A percentile compares a stretch with the other conserved stretches of the same genome.
phyloP scores from a whole-genome alignment of 2,888 invertebrate genomes.

The Lithophane semibrunnea region DNA sequence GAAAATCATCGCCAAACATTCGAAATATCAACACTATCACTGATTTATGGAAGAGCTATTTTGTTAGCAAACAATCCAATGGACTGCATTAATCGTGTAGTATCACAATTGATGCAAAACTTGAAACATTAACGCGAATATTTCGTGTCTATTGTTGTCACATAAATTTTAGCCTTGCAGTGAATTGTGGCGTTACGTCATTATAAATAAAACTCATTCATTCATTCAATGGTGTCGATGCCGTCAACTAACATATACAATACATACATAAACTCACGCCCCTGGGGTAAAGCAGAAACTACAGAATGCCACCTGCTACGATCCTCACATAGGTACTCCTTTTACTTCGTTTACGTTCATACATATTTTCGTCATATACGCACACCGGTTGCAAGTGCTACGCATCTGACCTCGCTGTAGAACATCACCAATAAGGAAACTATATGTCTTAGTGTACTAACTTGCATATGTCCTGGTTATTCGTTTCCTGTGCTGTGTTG shows the following conservation, averaged over 20 bases:
- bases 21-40: background rate
- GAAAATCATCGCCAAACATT: slow-evolving; percentile 3
- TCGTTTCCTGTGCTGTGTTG: background rate
- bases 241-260: background rate
- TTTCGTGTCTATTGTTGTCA: slow-evolving; percentile 19
- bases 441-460: too few relatives aligned
- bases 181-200: slow-evolving; percentile 8
- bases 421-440: too few relatives aligned
- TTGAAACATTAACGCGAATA: slow-evolving; percentile 24
- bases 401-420: too few relatives aligned
- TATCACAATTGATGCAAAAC: slow-evolving; percentile 32
- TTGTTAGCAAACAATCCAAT: slow-evolving; percentile 38
- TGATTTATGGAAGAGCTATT: slow-evolving; percentile 39
- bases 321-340: too few relatives aligned
- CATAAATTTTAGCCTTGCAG: slow-evolving; percentile 13
- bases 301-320: too few relatives aligned
- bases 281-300: too few relatives aligned
- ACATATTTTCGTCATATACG: too few relatives aligned
- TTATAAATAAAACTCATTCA: slow-evolving; percentile 4
- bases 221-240: slow-evolving; percentile 18
- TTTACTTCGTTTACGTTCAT: too few relatives aligned
- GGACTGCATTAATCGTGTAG: slow-evolving; percentile 52
- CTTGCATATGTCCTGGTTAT: background rate
- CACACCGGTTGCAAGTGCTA: too few relatives aligned
- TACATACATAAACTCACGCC: too few relatives aligned